A percentile compares a stretch with the other conserved stretches of the same genome.
Evolutionary conservation across 2,888 invertebrate genomes (phyloP).

Genomic region (Hydroisotoma schaefferi): DNA sequence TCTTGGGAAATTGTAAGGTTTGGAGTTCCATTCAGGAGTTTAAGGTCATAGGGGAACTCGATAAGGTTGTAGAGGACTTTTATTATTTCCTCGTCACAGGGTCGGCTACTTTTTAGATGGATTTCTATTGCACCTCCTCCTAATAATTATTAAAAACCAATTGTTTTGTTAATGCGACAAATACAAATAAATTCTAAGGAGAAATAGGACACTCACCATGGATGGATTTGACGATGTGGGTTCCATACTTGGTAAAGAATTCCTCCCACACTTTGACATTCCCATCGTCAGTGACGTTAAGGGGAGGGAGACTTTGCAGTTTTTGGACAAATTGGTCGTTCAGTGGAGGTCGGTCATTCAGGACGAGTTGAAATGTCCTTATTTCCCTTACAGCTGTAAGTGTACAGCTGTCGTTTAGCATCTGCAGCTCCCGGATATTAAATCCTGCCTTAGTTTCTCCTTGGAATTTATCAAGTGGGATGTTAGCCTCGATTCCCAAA

Average conservation of each 20-base stretch:
- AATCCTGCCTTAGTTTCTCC: conserved; percentile 9
- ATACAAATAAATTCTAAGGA: no score
- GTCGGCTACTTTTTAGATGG: not conserved
- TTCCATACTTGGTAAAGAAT: conserved; percentile 20
- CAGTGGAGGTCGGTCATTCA: conserved; percentile 20
- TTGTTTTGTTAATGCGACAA: no score
- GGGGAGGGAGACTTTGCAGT: not conserved
- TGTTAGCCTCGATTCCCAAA: conserved; percentile 18
- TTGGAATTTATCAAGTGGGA: not conserved
- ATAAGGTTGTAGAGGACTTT: not conserved
- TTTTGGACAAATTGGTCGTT: not conserved
- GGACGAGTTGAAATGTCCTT: conserved; percentile 19
- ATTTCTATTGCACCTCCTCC: conserved; percentile 14
- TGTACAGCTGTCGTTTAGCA: not conserved
- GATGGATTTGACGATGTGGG: conserved; percentile 19
- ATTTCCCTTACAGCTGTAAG: conserved; percentile 19
- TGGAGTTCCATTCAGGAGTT: not conserved
- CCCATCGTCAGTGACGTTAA: conserved; percentile 11
- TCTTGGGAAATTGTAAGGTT: not conserved
- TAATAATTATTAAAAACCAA: no score
- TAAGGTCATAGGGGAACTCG: conserved; percentile 4
- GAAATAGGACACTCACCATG: no score
- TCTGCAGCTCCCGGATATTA: conserved; percentile 1
- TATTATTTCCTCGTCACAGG: not conserved
- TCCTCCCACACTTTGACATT: conserved; percentile 12